Percentiles rank a stretch among this genome's conserved stretches.
Evolutionary conservation across 2,888 invertebrate genomes (phyloP).

Genomic region (Rhagophthalmus giganteus): DNA sequence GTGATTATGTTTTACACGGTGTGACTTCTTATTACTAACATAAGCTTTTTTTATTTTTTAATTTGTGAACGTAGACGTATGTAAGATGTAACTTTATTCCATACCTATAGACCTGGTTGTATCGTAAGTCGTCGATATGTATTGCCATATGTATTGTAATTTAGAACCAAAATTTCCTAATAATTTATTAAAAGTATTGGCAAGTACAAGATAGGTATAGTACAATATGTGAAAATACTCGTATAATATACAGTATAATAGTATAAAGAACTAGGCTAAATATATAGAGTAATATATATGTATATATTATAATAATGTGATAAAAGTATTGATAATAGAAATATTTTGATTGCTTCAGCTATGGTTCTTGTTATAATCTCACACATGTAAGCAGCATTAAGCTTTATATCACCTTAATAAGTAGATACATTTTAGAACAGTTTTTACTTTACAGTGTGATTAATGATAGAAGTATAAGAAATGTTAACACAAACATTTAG

Average conservation of each 20-base stretch:
- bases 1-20: too few species aligned
- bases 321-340: constrained; percentile 30
- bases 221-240: constrained; percentile 49
- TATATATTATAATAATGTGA: constrained; percentile 41
- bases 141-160: too few species aligned
- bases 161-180: constrained; percentile 31
- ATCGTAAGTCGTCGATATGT: too few species aligned
- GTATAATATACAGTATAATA: constrained; percentile 54
- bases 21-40: too few species aligned
- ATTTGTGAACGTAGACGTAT: too few species aligned
- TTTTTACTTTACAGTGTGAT: constrained; percentile 2
- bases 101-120: too few species aligned
- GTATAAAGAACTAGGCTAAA: constrained; percentile 49
- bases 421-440: constrained; percentile 9
- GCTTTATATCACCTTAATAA: constrained; percentile 33
- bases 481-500: background rate
- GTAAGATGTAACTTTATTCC: too few species aligned
- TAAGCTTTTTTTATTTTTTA: too few species aligned
- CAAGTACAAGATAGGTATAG: constrained; percentile 51
- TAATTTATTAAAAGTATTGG: constrained; percentile 55
- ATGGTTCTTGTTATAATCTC: constrained; percentile 21
- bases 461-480: background rate
- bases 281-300: constrained; percentile 49
- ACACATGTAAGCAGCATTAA: constrained; percentile 45
- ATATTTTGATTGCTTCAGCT: constrained; percentile 35